Evolutionary conservation across 2,888 invertebrate species (phyloP), one percentile per base, ranked within the genome.

Genomic region (Heliconius erato): DNA sequence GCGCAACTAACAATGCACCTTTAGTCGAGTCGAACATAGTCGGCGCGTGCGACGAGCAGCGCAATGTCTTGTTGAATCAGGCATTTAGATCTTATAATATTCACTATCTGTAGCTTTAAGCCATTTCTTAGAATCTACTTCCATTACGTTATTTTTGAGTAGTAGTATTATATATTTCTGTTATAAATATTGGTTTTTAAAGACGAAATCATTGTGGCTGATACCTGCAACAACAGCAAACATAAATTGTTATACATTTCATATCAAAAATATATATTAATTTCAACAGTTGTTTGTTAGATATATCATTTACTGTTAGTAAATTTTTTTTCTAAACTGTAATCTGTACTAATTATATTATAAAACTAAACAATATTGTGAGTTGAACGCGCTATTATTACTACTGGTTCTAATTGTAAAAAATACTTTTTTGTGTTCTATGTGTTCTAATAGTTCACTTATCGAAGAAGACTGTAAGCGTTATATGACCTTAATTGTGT

Each of bases 1-100:
- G 98, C 91, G 98, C 97, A 90, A 97, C 97, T 90, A 98, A 96
- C 93, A 97, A 97, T 91, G 97, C 97, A 93, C 97, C 96, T 93
- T 97, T 97, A 87, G 95, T 96, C 94, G 96, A 96, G 94, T 97
- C 97, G 92, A 97, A 96, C 97, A 97, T 97, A 94, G 92, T 96
- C 94, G 93, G 94, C 94, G 95, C 94, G 92, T 92, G 92, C 93
- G 88, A 87, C 87, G 84, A 89, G 94, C 94, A 94, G 95, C 94
- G 94, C 95, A 91, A 87, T 85, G 89, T 91, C 89, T 91, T 93
- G 89, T 92, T 94, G 91, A 91, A 94, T 93, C 91, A 95, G 93
- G 93, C 95, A 96, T 96, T 95, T 95, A 96, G 94, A 92, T 92
- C 94, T 83, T 84, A 80, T 82, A 65, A 74, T 67, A 40, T 67